Evolutionary conservation across 2,888 invertebrate genomes (phyloP), one percentile per base, ranked within the genome.

Genomic region (Ophonus ardosiacus): DNA sequence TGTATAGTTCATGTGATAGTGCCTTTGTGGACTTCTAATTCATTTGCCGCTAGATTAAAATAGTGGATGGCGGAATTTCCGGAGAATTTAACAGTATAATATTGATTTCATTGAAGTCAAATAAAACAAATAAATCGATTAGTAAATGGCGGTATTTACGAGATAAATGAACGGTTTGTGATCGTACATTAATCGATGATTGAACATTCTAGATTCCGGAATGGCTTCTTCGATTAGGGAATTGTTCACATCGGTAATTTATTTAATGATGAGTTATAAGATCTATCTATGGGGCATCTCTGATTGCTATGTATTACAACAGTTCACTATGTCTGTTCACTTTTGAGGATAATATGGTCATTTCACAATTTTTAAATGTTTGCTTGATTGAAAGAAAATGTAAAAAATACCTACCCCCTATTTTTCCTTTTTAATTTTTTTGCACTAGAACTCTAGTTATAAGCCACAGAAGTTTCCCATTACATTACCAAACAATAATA

Each of bases 81-180:
- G 38, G 68, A 31, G 38, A 68, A 68, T 68, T 65, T 24, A 65
- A 65, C 65, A 65, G 3, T 78, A 31, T 57, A 78, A 51, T 78
- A 78, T 78, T 78, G 78, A 78, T 78, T 78, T 51, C 31, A 78
- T 21, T 57, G 78, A 7, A 78, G 7, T 78, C 56, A 78, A 78
- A 78, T 78, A 78, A 78, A 78, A 78, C 78, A 21, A 56, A 57
- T 24, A 78, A 57, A 57, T 56, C 31, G 57, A 56, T 57, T n/a
- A 78, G 56, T 57, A 57, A 78, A 74, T 74, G 74, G 56, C 15
- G 56, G 78, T 56, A 56, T 78, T 78, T 18, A 57, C 18, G 57
- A 56, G 57, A 78, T 76, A 56, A 57, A 78, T 78, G 18, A 78
- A 56, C 57, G 51, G 57, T 57, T 78, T 57, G 24, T 78, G 78